phyloP scores from a whole-genome alignment of 2,797 vertebrate species.

The Orestias chungarensis region DNA sequence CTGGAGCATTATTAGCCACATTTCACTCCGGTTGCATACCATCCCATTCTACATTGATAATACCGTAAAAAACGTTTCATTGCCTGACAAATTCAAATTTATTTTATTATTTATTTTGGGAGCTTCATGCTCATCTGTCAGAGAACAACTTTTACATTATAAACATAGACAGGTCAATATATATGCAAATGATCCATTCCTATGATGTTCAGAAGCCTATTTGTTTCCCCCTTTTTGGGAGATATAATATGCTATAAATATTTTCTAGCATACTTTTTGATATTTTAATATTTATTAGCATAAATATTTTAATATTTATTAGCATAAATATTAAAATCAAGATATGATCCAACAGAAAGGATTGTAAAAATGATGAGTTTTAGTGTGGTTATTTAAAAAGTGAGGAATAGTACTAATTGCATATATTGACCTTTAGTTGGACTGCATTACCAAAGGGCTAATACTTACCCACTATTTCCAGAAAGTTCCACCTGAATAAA shows the following conservation, averaged over 20 bases:
- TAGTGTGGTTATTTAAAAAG: not conserved
- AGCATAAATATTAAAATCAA: not conserved
- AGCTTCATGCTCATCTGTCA: not conserved
- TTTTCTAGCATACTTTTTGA: too few species aligned
- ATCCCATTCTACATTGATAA: not conserved
- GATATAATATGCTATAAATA: not conserved
- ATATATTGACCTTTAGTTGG: not conserved
- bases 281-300: too few species aligned
- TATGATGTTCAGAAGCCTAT: not conserved
- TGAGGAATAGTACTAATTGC: not conserved
- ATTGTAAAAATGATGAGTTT: not conserved
- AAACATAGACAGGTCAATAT: not conserved
- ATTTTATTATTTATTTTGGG: not conserved
- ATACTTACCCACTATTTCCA: not conserved
- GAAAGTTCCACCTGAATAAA: not conserved
- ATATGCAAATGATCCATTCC: not conserved
- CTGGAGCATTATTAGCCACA: not conserved
- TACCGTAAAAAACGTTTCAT: not conserved
- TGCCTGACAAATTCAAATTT: not conserved
- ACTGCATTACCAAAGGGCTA: not conserved
- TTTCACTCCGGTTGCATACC: not conserved
- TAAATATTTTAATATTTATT: too few species aligned
- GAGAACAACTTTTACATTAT: not conserved
- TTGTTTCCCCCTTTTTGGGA: not conserved
- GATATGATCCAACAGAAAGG: not conserved